These are phyloP conservation scores for Tenodera sinensis DNA, from an alignment of 2,888 invertebrate species.

Conservation along the genomic window DNA sequence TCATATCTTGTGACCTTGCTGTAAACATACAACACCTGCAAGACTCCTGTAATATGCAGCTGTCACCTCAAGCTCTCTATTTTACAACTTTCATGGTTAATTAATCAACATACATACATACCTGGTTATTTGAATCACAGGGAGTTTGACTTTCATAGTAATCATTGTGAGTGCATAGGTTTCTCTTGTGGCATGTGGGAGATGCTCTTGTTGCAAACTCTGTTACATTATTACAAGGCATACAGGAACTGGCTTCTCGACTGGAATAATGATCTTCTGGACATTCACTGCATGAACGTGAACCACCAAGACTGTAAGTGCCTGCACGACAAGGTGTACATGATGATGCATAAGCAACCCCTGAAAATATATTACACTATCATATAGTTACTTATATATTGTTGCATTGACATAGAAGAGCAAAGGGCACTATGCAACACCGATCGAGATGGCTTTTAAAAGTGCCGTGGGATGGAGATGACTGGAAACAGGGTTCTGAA, in stretches of 20 bases:
- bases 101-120: slow-evolving; percentile 28
- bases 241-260: slow-evolving; percentile 45
- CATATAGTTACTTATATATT: too few species aligned
- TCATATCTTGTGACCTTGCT: too few species aligned
- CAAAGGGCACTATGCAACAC: too few species aligned
- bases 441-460: too few species aligned
- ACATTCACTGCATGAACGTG: slow-evolving; percentile 47
- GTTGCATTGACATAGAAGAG: too few species aligned
- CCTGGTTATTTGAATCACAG: slow-evolving; percentile 47
- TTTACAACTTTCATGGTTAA: too few species aligned
- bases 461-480: too few species aligned
- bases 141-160: slow-evolving; percentile 49
- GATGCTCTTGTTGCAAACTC: slow-evolving; percentile 48
- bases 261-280: slow-evolving; percentile 46
- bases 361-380: slow-evolving; percentile 37
- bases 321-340: slow-evolving; percentile 46
- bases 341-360: slow-evolving; percentile 53
- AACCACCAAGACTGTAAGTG: slow-evolving; percentile 43
- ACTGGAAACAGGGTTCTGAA: too few species aligned
- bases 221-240: slow-evolving; percentile 43
- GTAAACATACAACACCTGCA: too few species aligned
- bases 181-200: slow-evolving; percentile 44
- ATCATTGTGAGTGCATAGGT: slow-evolving; percentile 49
- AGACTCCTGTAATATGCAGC: too few species aligned
- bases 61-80: too few species aligned